These are phyloP conservation scores for Stichodactyla mertensii DNA, from an alignment of 64 coral and sea anemone species.

Conservation along the genomic window DNA sequence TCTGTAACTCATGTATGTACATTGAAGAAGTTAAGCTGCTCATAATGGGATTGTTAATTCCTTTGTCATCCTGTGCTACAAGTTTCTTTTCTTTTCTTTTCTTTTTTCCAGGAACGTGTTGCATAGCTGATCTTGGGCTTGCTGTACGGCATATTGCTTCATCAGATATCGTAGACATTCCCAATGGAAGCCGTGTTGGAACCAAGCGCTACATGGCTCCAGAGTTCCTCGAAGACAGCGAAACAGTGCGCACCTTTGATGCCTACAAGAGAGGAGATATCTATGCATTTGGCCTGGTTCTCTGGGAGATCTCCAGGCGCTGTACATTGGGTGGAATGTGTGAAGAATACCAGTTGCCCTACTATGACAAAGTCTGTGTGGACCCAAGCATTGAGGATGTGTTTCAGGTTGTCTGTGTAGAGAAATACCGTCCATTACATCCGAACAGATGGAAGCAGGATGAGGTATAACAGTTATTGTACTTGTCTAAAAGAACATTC, in stretches of 20 bases:
- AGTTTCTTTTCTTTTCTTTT: not conserved
- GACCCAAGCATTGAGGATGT: slow-evolving; percentile 87
- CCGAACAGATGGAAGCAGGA: slow-evolving; percentile 75
- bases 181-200: slow-evolving; percentile 48
- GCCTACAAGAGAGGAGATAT: slow-evolving; percentile 91
- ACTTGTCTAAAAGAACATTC: too few relatives aligned
- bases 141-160: slow-evolving; percentile 32
- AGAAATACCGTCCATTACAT: slow-evolving; percentile 68
- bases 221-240: slow-evolving; percentile 72
- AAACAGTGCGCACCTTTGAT: slow-evolving; percentile 57
- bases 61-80: not conserved
- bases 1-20: too few relatives aligned
- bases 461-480: slow-evolving; percentile 29
- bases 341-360: slow-evolving; percentile 78
- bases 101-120: slow-evolving; percentile 31
- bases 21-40: not conserved
- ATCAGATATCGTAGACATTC: slow-evolving; percentile 1
- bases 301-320: slow-evolving; percentile 90
- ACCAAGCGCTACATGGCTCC: slow-evolving; percentile 96
- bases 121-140: slow-evolving; percentile 76
- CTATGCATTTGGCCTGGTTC: slow-evolving; percentile 90
- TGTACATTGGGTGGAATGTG: slow-evolving; percentile 57
- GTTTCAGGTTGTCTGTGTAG: slow-evolving; percentile 75
- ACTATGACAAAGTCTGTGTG: slow-evolving; percentile 81
- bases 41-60: not conserved